Evolutionary conservation across 2,113 vertebrate genomes (phyloP), one percentile per base, ranked within the genome.

Genomic region (Phycodurus eques): DNA sequence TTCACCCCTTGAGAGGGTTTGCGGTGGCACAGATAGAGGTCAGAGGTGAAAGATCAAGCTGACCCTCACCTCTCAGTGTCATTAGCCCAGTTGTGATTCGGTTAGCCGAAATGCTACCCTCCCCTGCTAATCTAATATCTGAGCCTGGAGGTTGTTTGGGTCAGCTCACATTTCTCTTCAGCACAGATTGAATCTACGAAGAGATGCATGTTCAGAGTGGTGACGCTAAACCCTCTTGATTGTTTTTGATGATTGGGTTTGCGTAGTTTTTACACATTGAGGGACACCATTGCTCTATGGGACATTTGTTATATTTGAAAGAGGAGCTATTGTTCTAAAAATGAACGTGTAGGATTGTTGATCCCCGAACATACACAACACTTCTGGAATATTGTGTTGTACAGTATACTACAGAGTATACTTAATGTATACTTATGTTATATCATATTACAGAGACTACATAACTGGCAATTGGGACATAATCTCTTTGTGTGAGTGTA

Each of bases 51-150:
- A 83, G 82, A 74, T 78, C 82, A 53, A 44, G 59, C 69, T 70
- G 80, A 82, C 88, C 85, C 85, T 86, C 80, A 80, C 83, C 87
- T 82, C 77, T 31, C 11, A 0, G 80, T 80, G 83, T 88, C 87
- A 87, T 90, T 90, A 88, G 87, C 61, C 72, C 53, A 0, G 65
- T 39, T 72, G 70, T 85, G 85, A 90, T 90, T 86, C 51, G 83
- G 80, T 90, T 90, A 87, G 82, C 83, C 82, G 88, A 87, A 90
- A 87, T n/a, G 77, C 84, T 84, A 82, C 78, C 75, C 85, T 82
- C 61, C 76, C 53, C 60, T 43, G 73, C 75, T 88, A 88, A 90
- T 90, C 80, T 83, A 86, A 88, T 90, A 49, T 35, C 13, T 4
- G 49, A 70, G 79, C 79, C 76, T 79, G 80, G 85, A 87, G 87